Conservation (phyloP, 2,888 invertebrate species). For the Limenitis camilla region DNA sequence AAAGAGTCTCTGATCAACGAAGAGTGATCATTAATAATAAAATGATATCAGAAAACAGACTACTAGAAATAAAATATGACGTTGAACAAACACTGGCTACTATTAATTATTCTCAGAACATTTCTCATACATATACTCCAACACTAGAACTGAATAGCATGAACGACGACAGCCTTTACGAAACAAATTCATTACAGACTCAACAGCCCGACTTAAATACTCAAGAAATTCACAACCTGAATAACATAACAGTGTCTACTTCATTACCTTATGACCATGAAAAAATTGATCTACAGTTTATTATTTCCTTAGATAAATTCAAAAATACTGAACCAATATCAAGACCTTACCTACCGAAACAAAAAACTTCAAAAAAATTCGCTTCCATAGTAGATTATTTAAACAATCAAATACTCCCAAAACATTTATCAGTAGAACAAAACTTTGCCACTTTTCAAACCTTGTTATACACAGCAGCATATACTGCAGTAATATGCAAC, state of each 20-base stretch:
- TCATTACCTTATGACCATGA: not conserved
- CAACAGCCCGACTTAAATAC: too few species aligned
- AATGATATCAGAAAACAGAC: not conserved
- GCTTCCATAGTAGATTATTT: conserved; percentile 12
- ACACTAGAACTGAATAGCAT: too few species aligned
- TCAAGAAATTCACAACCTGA: not conserved
- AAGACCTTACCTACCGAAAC: conserved; percentile 16
- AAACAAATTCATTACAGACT: too few species aligned
- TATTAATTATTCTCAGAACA: too few species aligned
- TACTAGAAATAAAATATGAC: too few species aligned
- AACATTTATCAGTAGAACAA: not conserved
- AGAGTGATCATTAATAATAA: conserved; percentile 17
- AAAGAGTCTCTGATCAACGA: conserved; percentile 13
- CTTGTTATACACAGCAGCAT: conserved; percentile 14
- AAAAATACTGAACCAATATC: not conserved
- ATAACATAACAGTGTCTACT: not conserved
- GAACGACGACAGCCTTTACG: too few species aligned
- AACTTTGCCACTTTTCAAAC: conserved; percentile 7
- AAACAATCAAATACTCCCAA: conserved; percentile 7
- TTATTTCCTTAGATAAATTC: not conserved
- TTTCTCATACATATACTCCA: too few species aligned
- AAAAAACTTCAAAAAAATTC: conserved; percentile 15
- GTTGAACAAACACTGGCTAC: too few species aligned
- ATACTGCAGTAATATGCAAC: conserved; percentile 10
- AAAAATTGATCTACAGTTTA: not conserved